phyloP scores from a whole-genome alignment of 1,140 invertebrate genomes.

The Tyrophagus putrescentiae region DNA sequence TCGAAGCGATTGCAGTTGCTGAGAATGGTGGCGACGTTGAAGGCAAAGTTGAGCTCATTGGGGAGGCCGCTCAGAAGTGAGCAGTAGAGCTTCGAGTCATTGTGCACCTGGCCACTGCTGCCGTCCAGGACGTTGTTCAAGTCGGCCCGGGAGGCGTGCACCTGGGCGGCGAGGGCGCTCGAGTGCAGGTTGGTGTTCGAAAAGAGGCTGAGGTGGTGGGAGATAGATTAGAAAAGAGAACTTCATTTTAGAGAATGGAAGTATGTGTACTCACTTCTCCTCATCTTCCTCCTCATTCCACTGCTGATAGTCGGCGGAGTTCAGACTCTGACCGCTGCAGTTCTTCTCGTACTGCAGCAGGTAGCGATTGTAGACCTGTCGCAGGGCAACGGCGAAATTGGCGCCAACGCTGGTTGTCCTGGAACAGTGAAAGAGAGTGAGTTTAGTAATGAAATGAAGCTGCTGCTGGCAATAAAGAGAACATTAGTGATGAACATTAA shows the following conservation, averaged over 20 bases:
- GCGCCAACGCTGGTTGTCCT: conserved; percentile 10
- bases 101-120: conserved; percentile 2
- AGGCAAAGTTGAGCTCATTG: conserved; percentile 95
- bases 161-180: neutral
- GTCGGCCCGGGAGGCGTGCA: neutral
- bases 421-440: conserved; percentile 4
- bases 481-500: neutral
- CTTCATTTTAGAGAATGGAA: neutral
- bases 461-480: too few species aligned
- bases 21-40: conserved; percentile 87
- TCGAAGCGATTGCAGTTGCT: conserved; percentile 42
- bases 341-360: conserved; percentile 20
- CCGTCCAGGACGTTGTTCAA: conserved; percentile 36
- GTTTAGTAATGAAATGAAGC: too few species aligned
- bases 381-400: conserved; percentile 22
- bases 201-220: neutral
- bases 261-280: conserved; percentile 4
- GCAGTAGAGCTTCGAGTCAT: conserved; percentile 49
- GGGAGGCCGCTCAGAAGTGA: conserved; percentile 83
- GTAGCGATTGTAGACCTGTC: conserved; percentile 21
- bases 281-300: conserved; percentile 20
- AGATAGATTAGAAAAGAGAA: conserved; percentile 1
- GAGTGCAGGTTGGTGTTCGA: neutral
- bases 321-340: conserved; percentile 3
- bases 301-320: neutral